Base-by-base conservation (phyloP, 2,888 invertebrate genomes). In the Mythimna lalbum region DNA sequence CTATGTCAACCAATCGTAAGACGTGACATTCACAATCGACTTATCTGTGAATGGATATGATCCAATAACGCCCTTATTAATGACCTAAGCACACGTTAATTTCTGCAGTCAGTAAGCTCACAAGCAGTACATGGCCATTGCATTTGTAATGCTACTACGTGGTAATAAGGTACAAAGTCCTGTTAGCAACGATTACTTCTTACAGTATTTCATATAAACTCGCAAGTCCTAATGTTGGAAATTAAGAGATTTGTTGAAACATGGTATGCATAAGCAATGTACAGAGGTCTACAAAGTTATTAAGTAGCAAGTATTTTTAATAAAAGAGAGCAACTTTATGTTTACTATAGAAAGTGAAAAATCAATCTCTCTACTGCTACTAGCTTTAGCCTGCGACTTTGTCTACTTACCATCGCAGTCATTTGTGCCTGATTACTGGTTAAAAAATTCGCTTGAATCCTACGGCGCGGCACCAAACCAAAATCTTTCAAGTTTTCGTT, bases 1-100 rank as follows among this genome's bases (percentile, higher is more conserved):
- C 83, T 66, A 12, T 63, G 53, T 63, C 62, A 49, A 61, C 39
- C 62, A 49, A 61, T 49, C 33, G 36, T 19, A 67, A 60, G 60
- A 79, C 23, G 53, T 73, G 59, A 60, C 27, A 39, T 47, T 73
- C 43, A 63, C 66, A 62, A 63, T 66, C 10, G n/a, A 66, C 31
- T 23, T 36, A 57, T n/a, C 43, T 52, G 43, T 43, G 60, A 70
- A 77, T 71, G 50, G 33, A 21, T 78, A 53, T 47, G 10, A 47
- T 52, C 36, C 21, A 55, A 23, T 36, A 65, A 43, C 39, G 3
- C 49, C 39, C 27, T 17, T 50, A 49, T 47, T 55, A 43, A 55
- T 6, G 33, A 52, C n/a, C 17, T n/a, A 43, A 21, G 19, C 52
- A 49, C 63, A 60, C 17, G 31, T 33, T 36, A 23, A 47, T 31